These are phyloP conservation scores for Thinocorus orbignyianus DNA, from an alignment of 2,113 vertebrate species.

Conservation along the genomic window DNA sequence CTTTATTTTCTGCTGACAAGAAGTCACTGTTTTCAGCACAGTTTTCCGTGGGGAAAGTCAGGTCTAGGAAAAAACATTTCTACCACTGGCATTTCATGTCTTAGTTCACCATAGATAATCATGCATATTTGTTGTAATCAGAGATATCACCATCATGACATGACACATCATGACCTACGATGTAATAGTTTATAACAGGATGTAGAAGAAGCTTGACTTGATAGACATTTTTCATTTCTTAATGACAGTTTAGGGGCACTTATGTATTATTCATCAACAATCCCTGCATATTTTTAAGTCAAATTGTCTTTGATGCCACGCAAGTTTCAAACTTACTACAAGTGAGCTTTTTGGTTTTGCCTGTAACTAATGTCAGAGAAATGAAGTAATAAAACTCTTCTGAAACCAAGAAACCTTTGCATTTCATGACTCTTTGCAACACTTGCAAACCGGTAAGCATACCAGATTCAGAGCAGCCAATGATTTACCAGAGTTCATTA, in stretches of 20 bases:
- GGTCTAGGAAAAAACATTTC: background rate
- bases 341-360: background rate
- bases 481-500: background rate
- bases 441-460: background rate
- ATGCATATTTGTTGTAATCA: background rate
- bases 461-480: background rate
- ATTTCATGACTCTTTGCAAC: background rate
- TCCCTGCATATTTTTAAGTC: conserved; percentile 4
- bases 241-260: conserved; percentile 29
- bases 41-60: background rate
- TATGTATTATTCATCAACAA: conserved; percentile 53
- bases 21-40: background rate
- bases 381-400: background rate
- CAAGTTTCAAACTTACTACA: background rate
- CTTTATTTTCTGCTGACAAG: background rate
- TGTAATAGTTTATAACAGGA: background rate
- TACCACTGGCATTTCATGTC: background rate
- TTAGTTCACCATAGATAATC: background rate
- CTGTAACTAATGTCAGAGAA: background rate
- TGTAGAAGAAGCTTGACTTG: conserved; percentile 3
- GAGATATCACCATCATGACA: background rate
- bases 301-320: background rate
- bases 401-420: background rate
- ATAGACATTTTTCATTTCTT: conserved; percentile 44
- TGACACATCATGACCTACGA: conserved; percentile 7